Evolutionary conservation across 2,113 vertebrate species (phyloP).

Genomic region (Leucopternis melanops): DNA sequence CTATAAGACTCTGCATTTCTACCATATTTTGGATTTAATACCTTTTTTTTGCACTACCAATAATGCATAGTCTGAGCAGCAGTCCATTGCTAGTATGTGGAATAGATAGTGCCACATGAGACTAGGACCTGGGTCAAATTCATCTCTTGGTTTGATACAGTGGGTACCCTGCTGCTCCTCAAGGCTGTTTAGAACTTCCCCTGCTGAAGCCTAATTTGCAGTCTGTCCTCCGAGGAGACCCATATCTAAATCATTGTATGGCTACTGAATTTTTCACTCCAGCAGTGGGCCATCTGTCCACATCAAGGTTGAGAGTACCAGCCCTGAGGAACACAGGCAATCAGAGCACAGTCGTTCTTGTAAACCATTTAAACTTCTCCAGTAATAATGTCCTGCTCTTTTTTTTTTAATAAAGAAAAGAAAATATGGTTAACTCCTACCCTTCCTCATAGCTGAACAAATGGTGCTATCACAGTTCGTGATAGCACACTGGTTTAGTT

Average conservation of each 20-base stretch:
- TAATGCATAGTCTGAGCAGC: not conserved
- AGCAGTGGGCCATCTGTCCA: not conserved
- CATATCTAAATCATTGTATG: not conserved
- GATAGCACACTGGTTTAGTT: not conserved
- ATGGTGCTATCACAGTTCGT: not conserved
- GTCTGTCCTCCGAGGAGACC: not conserved
- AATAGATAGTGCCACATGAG: not conserved
- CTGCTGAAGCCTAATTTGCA: not conserved
- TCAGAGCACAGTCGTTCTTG: not conserved
- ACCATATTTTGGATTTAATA: not conserved
- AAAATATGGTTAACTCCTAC: not conserved
- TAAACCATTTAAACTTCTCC: not conserved
- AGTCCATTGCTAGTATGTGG: not conserved
- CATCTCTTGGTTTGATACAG: not conserved
- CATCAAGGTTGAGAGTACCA: not conserved
- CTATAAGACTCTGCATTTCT: not conserved
- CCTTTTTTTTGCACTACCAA: not conserved
- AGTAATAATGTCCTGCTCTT: not conserved
- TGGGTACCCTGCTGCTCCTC: not conserved
- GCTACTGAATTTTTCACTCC: not conserved
- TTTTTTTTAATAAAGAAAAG: not conserved
- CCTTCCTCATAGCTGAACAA: not conserved
- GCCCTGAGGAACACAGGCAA: not conserved
- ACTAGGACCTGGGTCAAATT: not conserved
- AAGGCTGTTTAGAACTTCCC: not conserved